Evolutionary conservation across 1,140 invertebrate species (phyloP), one percentile per base, ranked within the genome.

Genomic region (Drepana arcuata): DNA sequence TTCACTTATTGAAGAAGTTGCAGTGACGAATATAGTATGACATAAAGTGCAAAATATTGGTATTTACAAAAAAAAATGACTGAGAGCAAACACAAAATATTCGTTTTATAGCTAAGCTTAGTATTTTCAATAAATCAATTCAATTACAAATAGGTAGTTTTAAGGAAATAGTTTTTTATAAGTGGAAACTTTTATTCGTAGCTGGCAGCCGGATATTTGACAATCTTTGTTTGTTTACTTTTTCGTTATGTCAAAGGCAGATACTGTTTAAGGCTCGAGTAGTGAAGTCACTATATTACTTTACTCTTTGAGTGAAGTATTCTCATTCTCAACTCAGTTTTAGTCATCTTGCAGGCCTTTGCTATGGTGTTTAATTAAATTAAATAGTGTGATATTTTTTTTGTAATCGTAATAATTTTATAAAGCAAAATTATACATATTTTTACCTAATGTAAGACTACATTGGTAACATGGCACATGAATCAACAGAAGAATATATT

Each of bases 1-100:
- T 83, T 84, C 65, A 72, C 81, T 3, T 84, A 84, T 58, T 84
- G 41, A 61, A 48, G 21, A 10, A 7, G 34, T 35, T 48, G 33
- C 29, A 23, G 16, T 37, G 45, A 44, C 27, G 34, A 26, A 43
- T 47, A 48, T 36, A 47, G 40, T 25, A 39, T 47, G 52, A 63
- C 53, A 69, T 69, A 65, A 60, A 51, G 46, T 57, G 52, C 39
- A 46, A 23, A 45, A 34, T 36, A 30, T 16, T 18, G 11, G 14
- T 16, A 30, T 24, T n/a, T 16, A 41, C 35, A 41, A 10, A 21
- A 27, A 39, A n/a, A 12, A 42, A 46, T 25, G 45, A 41, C 36
- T 40, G 30, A 18, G 38, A 13, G 21, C 7, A 32, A 26, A 26
- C 6, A 26, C 24, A 26, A 4, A 21, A 21, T 21, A 21, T 5